Conservation (phyloP, 2,888 invertebrate genomes). For the Pheosia gnoma region DNA sequence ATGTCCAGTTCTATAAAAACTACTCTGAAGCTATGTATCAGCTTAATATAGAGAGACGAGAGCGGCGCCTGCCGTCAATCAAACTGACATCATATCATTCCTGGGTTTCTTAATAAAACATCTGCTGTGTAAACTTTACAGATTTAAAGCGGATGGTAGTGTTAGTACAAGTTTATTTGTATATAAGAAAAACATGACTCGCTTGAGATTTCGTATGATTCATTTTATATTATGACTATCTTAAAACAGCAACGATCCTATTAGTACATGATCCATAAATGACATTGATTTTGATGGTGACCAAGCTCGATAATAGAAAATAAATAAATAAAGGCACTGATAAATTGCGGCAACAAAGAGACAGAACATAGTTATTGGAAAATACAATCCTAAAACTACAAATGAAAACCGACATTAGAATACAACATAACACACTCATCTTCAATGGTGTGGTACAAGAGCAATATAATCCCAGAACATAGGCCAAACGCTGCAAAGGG, state of each 20-base stretch:
- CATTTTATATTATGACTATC: neutral
- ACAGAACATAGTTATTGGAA: constrained; percentile 37
- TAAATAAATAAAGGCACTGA: neutral
- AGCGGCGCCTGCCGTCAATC: constrained; percentile 71
- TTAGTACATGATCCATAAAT: neutral
- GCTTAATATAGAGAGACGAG: constrained; percentile 37
- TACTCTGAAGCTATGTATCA: constrained; percentile 33
- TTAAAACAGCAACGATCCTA: neutral
- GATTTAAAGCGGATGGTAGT: constrained; percentile 41
- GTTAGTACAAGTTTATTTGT: constrained; percentile 40
- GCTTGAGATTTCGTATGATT: constrained; percentile 11
- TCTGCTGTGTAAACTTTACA: constrained; percentile 46
- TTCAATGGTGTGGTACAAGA: constrained; percentile 30
- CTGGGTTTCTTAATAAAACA: constrained; percentile 58
- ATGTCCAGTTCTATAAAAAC: constrained; percentile 40
- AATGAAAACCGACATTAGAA: constrained; percentile 27
- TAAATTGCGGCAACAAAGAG: constrained; percentile 8
- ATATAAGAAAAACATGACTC: constrained; percentile 42
- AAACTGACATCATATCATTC: constrained; percentile 65
- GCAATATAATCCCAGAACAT: constrained; percentile 23
- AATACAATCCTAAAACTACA: constrained; percentile 19
- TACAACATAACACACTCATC: constrained; percentile 24
- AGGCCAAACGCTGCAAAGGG: constrained; percentile 32
- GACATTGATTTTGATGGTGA: neutral
- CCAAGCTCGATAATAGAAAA: neutral